These are phyloP conservation scores for Miichthys miiuy DNA, from an alignment of 2,797 vertebrate genomes.

Conservation along the genomic window DNA sequence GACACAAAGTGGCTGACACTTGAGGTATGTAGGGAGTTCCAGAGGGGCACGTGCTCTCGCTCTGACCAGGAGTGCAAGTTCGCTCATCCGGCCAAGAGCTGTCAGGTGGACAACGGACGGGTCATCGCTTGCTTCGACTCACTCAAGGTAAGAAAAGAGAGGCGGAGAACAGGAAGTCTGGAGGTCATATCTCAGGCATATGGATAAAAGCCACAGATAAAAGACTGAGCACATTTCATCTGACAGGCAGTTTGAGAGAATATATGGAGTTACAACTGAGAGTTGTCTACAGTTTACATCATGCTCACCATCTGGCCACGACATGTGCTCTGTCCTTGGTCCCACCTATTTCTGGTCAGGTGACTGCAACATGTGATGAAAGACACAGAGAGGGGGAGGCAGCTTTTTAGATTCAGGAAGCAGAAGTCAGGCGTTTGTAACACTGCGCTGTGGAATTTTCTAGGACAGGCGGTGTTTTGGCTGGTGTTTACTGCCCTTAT, in stretches of 20 bases:
- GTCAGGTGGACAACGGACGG: conserved; percentile 98
- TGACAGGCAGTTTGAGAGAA: conserved; percentile 44
- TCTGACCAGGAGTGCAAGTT: conserved; percentile 98
- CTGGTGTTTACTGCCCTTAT: conserved; percentile 30
- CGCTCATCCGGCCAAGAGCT: conserved; percentile 96
- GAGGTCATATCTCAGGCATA: conserved; percentile 21
- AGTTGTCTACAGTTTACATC: conserved; percentile 31
- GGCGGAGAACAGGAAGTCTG: conserved; percentile 22
- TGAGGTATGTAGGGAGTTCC: conserved; percentile 99
- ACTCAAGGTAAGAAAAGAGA: conserved; percentile 92
- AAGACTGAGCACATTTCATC: conserved; percentile 9
- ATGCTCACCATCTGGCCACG: conserved; percentile 68
- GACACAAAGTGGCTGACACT: conserved; percentile 99
- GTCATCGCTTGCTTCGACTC: conserved; percentile 99
- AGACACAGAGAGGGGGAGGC: neutral
- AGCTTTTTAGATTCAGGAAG: conserved; percentile 57
- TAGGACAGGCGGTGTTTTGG: conserved; percentile 44
- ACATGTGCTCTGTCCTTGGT: conserved; percentile 72
- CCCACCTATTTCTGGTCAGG: conserved; percentile 77
- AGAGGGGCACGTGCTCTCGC: conserved; percentile 97
- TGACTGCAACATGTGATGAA: conserved; percentile 73
- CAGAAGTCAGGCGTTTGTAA: conserved; percentile 52
- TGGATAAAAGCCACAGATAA: conserved; percentile 21
- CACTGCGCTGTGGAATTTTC: conserved; percentile 45
- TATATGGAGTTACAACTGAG: conserved; percentile 34